phyloP scores from a whole-genome alignment of 2,888 invertebrate genomes.

The Drosophila kokeensis region DNA sequence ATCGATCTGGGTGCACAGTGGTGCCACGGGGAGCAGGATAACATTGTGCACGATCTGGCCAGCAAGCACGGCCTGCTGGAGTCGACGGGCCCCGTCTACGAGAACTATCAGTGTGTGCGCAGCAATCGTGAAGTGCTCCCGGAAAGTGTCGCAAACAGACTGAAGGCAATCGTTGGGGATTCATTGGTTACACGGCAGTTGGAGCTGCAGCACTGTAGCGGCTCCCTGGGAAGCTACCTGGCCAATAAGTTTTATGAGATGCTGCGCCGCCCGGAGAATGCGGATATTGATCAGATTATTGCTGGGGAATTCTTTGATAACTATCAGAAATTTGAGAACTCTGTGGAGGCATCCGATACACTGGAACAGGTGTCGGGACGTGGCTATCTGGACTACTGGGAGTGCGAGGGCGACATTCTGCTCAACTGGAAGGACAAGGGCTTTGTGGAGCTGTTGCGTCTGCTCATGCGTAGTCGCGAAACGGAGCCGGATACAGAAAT shows the following conservation, averaged over 20 bases:
- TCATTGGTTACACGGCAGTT: constrained; percentile 83
- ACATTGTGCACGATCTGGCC: constrained; percentile 82
- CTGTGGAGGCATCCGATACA: constrained; percentile 87
- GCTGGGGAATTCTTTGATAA: constrained; percentile 87
- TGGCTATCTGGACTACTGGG: constrained; percentile 88
- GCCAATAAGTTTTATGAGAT: constrained; percentile 82
- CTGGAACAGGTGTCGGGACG: constrained; percentile 89
- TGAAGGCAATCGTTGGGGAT: constrained; percentile 84
- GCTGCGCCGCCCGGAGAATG: constrained; percentile 79
- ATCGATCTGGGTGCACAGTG: constrained; percentile 85
- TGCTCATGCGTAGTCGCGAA: constrained; percentile 86
- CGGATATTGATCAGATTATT: constrained; percentile 85
- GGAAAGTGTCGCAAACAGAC: constrained; percentile 82
- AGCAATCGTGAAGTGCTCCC: constrained; percentile 85
- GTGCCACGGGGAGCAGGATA: constrained; percentile 85
- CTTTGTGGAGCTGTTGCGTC: constrained; percentile 89
- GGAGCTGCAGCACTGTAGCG: constrained; percentile 81
- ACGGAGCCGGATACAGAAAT: constrained; percentile 17
- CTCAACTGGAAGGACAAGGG: constrained; percentile 92
- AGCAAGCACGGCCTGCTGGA: constrained; percentile 80
- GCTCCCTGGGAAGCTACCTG: constrained; percentile 83
- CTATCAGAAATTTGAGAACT: constrained; percentile 86
- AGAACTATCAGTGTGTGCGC: constrained; percentile 82
- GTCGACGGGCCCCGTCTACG: constrained; percentile 82
- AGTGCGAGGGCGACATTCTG: constrained; percentile 89